These are phyloP conservation scores for Athrips mouffetella DNA, from an alignment of 2,888 invertebrate genomes.

Conservation along the genomic window DNA sequence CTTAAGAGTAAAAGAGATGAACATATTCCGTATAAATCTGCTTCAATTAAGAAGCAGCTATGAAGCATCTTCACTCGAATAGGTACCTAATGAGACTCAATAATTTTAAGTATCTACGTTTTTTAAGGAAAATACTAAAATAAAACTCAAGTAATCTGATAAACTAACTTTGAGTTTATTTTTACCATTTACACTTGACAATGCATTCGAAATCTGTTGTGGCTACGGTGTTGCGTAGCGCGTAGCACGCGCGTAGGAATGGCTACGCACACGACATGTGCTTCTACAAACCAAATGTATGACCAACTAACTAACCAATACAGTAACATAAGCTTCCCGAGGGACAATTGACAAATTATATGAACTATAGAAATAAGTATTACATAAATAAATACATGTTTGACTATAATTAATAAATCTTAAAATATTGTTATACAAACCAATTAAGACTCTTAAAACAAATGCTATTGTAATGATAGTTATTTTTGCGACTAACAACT, in stretches of 20 bases:
- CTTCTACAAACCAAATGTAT: constrained; percentile 38
- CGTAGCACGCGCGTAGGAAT: constrained; percentile 65
- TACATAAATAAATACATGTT: constrained; percentile 14
- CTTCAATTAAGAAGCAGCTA: too few relatives aligned
- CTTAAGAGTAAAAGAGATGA: too few relatives aligned
- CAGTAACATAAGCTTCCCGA: constrained; percentile 20
- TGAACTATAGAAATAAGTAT: constrained; percentile 16
- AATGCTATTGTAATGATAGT: constrained; percentile 31
- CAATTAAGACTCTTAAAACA: constrained; percentile 22
- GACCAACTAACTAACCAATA: constrained; percentile 40
- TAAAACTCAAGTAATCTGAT: constrained; percentile 75
- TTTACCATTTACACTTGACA: constrained; percentile 81
- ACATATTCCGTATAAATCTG: too few relatives aligned
- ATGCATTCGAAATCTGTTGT: constrained; percentile 78
- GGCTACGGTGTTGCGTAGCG: constrained; percentile 67
- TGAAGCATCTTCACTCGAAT: too few relatives aligned
- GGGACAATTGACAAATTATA: constrained; percentile 19
- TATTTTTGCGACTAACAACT: constrained; percentile 47
- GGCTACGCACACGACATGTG: constrained; percentile 59
- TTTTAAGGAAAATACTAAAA: constrained; percentile 34
- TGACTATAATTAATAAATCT: constrained; percentile 1
- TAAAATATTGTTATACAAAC: constrained; percentile 11
- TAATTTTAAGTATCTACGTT: too few relatives aligned
- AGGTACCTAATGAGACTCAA: too few relatives aligned
- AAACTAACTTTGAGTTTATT: constrained; percentile 81